phyloP scores from a whole-genome alignment of 2,113 vertebrate species.

The Amphiprion ocellaris region DNA sequence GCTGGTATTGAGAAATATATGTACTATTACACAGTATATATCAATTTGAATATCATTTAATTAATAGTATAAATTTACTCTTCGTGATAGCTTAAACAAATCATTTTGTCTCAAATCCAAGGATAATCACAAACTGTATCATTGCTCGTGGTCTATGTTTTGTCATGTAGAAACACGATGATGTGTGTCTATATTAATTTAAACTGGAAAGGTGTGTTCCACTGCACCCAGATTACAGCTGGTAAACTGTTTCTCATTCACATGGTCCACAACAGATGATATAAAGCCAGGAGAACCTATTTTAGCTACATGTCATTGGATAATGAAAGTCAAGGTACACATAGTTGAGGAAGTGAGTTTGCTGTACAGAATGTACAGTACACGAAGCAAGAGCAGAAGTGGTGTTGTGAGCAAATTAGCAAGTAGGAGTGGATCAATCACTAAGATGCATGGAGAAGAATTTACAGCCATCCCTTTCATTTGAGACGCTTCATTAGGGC shows the following conservation, averaged over 20 bases:
- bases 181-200: no score
- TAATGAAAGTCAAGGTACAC: slow-evolving; percentile 50
- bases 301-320: slow-evolving; percentile 7
- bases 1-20: no score
- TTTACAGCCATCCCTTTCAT: slow-evolving; percentile 63
- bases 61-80: no score
- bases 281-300: background rate
- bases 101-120: no score
- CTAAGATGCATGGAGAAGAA: slow-evolving; percentile 72
- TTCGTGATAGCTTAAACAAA: no score
- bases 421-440: slow-evolving; percentile 61
- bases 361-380: slow-evolving; percentile 32
- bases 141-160: no score
- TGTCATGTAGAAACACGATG: no score
- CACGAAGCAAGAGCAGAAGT: slow-evolving; percentile 7
- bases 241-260: background rate
- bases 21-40: no score
- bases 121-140: no score
- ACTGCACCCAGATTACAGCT: background rate
- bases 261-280: slow-evolving; percentile 27
- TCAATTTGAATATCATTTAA: no score
- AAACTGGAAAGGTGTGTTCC: background rate
- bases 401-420: slow-evolving; percentile 19
- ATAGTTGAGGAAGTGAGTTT: slow-evolving; percentile 3
- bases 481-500: slow-evolving; percentile 76